A percentile compares a stretch with the other conserved stretches of the same genome.
Conservation (phyloP, 2,888 invertebrate genomes). For the Nymphalis c-album region DNA sequence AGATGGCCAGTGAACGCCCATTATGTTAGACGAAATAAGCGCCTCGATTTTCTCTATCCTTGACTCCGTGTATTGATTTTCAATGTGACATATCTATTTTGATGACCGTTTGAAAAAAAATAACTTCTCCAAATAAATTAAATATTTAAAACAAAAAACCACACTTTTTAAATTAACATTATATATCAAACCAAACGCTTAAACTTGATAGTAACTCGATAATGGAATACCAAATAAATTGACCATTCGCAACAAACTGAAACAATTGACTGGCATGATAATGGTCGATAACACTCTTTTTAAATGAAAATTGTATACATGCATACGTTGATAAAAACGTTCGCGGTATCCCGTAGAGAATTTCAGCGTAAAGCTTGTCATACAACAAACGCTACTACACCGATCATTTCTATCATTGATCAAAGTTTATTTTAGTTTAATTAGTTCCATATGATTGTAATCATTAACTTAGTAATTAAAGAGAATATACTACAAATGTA, state of each 20-base stretch:
- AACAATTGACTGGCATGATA: constrained; percentile 60
- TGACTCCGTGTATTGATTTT: constrained; percentile 21
- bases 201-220: background rate
- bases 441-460: background rate
- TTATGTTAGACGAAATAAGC: constrained; percentile 5
- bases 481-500: too few relatives aligned
- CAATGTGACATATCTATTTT: constrained; percentile 16
- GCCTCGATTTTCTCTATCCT: constrained; percentile 21
- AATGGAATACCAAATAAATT: constrained; percentile 26
- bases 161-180: too few relatives aligned
- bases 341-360: constrained; percentile 52
- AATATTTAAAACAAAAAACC: too few relatives aligned
- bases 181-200: too few relatives aligned
- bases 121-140: too few relatives aligned
- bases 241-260: constrained; percentile 50
- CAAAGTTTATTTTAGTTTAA: background rate
- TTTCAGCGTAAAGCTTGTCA: constrained; percentile 41
- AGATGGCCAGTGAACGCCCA: constrained; percentile 17
- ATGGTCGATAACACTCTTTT: constrained; percentile 59
- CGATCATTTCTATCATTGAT: too few relatives aligned
- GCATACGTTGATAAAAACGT: constrained; percentile 47
- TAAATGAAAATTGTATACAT: constrained; percentile 46
- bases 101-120: background rate
- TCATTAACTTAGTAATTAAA: too few relatives aligned
- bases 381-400: constrained; percentile 42